Base-by-base conservation (phyloP, 2,797 vertebrate species). In the Telmatherina bonti region DNA sequence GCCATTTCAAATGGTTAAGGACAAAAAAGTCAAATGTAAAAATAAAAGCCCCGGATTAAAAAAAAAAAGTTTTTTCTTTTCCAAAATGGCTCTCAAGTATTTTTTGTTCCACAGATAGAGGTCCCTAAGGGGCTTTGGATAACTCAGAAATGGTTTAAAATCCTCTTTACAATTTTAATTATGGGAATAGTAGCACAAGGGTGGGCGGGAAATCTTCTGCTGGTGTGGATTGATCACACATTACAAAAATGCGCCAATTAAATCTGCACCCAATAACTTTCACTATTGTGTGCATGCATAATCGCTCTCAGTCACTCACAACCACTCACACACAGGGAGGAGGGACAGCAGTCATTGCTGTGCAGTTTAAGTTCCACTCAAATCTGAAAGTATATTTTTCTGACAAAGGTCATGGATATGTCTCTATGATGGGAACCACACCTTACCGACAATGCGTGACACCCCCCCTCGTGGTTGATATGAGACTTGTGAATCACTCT, bases 101-200 rank as follows among this genome's bases (percentile, higher is more conserved):
- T 91, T 73, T 90, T 92, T 89, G 83, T 92, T 94, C 88, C 90
- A 93, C 91, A 92, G 92, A 93, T 78, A 81, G 87, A 92, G 92
- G 91, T 93, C 91, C 90, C 85, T 82, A 76, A 56, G 87, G 92
- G 89, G 91, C 88, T 92, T 93, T 92, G 82, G 87, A 92, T 91
- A 89, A 91, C 87, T 93, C 90, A 91, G 88, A 87, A 87, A 83
- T 72, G 53, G 68, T 89, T 93, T 90, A 92, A 92, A 92, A 91
- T 88, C 83, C 81, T 88, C 83, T 89, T 91, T 85, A 92, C 85
- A 89, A 91, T 87, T 91, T 85, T 60, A 45, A 78, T 67, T 74
- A 71, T 70, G 72, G 75, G 77, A 83, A 83, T 64, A 82, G 59
- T 59, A 36, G 29, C 12, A 64, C 26, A 56, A 53, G n/a, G 7